Evolutionary conservation across 2,888 invertebrate species (phyloP).

Genomic region (Ceriagrion tenellum): DNA sequence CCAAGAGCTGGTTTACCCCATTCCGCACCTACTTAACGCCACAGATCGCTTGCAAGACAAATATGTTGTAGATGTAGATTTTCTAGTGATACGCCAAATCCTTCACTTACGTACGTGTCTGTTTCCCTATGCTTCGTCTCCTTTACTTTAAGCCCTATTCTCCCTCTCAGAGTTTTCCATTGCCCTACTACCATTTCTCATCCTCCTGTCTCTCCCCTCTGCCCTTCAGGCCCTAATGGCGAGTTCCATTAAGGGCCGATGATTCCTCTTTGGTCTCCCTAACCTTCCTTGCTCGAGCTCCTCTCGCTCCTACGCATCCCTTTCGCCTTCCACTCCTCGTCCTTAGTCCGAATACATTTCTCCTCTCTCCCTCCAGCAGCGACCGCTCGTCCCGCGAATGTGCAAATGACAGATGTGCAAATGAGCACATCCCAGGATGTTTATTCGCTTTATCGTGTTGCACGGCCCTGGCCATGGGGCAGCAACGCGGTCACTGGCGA

Average conservation of each 20-base stretch:
- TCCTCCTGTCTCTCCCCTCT: background rate
- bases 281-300: background rate
- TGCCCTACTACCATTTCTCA: background rate
- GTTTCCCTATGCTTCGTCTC: background rate
- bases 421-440: conserved; percentile 27
- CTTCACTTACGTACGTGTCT: background rate
- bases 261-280: background rate
- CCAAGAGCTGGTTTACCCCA: no score
- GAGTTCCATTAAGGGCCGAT: conserved; percentile 19
- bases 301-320: background rate
- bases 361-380: background rate
- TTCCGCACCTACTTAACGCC: no score
- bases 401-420: conserved; percentile 56
- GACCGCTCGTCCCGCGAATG: background rate
- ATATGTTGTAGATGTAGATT: background rate
- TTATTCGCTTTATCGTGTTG: background rate
- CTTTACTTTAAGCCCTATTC: background rate
- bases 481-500: background rate
- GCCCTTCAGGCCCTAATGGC: background rate
- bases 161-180: background rate
- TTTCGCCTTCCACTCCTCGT: background rate
- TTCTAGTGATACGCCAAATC: background rate
- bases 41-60: no score
- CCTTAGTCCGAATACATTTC: background rate
- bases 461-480: background rate